These are phyloP conservation scores for Lacanobia wlatinum DNA, from an alignment of 2,888 invertebrate genomes.

Conservation along the genomic window DNA sequence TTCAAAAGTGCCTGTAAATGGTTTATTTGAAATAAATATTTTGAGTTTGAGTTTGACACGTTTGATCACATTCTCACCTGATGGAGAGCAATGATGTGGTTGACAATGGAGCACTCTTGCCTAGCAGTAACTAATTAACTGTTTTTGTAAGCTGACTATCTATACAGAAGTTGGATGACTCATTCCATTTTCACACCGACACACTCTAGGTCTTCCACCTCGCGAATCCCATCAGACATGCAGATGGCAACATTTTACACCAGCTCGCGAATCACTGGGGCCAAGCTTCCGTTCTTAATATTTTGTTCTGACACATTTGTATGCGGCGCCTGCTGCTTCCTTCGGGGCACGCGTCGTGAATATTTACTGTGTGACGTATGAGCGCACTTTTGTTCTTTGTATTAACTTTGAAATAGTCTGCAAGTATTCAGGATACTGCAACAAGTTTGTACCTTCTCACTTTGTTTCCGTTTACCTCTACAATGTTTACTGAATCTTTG, in stretches of 20 bases:
- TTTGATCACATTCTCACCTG: no score
- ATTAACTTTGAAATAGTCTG: not conserved
- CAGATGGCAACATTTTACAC: conserved; percentile 45
- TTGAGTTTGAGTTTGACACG: no score
- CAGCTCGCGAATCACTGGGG: conserved; percentile 39
- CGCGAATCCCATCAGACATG: conserved; percentile 35
- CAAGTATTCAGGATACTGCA: conserved; percentile 21
- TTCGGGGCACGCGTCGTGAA: conserved; percentile 73
- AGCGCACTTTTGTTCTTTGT: conserved; percentile 20
- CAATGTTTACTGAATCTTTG: not conserved
- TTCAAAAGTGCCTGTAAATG: no score
- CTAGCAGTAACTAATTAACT: no score
- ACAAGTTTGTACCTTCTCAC: conserved; percentile 2
- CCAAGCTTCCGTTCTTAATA: conserved; percentile 72
- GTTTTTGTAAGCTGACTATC: no score
- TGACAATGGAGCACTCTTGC: no score
- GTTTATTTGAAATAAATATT: no score
- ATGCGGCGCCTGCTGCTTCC: conserved; percentile 74
- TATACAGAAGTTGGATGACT: not conserved
- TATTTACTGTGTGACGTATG: conserved; percentile 62
- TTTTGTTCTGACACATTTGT: conserved; percentile 71
- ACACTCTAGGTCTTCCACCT: not conserved
- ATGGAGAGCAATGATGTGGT: no score
- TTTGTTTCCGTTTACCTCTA: not conserved
- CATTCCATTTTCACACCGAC: conserved; percentile 2